phyloP scores from a whole-genome alignment of 2,113 vertebrate species.

The Manacus vitellinus region DNA sequence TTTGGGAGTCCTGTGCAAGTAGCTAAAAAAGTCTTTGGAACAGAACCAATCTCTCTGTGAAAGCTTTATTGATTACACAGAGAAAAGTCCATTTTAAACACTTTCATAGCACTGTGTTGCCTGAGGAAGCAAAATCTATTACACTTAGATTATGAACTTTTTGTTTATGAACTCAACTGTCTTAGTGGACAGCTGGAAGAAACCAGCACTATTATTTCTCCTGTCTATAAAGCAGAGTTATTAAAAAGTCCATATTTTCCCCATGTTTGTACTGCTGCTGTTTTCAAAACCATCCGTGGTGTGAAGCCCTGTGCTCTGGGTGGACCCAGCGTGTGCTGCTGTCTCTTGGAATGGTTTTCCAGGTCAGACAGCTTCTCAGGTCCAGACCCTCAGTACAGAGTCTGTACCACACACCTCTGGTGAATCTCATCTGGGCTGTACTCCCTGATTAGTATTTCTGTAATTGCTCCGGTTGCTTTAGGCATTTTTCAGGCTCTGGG shows the following conservation, averaged over 20 bases:
- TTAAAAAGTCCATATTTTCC: background rate
- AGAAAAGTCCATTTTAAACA: constrained; percentile 56
- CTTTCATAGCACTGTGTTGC: constrained; percentile 24
- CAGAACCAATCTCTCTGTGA: constrained; percentile 40
- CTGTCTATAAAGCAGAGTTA: background rate
- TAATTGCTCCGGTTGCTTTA: background rate
- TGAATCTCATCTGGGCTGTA: background rate
- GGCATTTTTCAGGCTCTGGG: background rate
- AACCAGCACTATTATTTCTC: constrained; percentile 25
- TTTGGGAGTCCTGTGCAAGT: background rate
- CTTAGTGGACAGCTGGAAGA: constrained; percentile 30
- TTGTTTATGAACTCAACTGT: constrained; percentile 49
- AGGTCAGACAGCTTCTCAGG: background rate
- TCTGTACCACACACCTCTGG: background rate
- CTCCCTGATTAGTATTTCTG: background rate
- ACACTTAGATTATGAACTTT: constrained; percentile 49
- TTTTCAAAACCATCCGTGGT: background rate
- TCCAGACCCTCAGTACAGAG: background rate
- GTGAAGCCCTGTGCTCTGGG: background rate
- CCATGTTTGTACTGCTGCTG: background rate
- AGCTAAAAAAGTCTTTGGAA: constrained; percentile 4
- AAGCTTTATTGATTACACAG: constrained; percentile 54
- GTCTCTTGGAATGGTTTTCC: background rate
- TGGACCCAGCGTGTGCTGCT: background rate
- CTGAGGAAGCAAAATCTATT: constrained; percentile 64